Percentiles rank a stretch among this genome's conserved stretches.
phyloP scores from a whole-genome alignment of 2,113 vertebrate genomes.

The Protomyctophum bolini region DNA sequence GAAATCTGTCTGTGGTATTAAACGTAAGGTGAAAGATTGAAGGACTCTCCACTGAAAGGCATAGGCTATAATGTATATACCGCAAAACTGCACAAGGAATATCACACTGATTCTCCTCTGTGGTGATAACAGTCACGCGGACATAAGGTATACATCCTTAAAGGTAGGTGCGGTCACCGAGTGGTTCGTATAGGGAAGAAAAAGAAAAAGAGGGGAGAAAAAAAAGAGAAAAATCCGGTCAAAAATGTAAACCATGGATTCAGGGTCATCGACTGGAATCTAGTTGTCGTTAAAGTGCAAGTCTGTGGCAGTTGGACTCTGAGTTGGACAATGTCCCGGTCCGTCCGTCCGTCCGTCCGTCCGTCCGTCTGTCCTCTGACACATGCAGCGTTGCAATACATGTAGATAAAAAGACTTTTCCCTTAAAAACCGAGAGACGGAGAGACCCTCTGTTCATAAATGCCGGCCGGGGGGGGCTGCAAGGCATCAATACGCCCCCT shows the following conservation, averaged over 20 bases:
- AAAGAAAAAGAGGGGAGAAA: neutral
- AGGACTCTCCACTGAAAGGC: conserved; percentile 72
- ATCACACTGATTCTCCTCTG: conserved; percentile 63
- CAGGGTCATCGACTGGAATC: conserved; percentile 75
- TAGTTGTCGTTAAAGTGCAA: conserved; percentile 84
- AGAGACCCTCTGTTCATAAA: conserved; percentile 42
- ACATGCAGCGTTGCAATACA: conserved; percentile 69
- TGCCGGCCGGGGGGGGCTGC: conserved; percentile 30
- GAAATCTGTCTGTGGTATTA: conserved; percentile 57
- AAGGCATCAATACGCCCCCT: conserved; percentile 55
- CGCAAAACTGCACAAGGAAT: conserved; percentile 77
- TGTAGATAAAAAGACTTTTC: conserved; percentile 54
- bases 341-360: conserved; percentile 36
- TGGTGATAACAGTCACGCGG: conserved; percentile 82
- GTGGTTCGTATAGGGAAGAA: conserved; percentile 66
- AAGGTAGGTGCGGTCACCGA: conserved; percentile 84
- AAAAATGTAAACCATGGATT: conserved; percentile 82
- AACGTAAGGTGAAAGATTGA: conserved; percentile 62
- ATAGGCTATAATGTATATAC: conserved; percentile 66
- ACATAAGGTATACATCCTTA: conserved; percentile 76
- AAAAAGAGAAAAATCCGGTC: conserved; percentile 60
- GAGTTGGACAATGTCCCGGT: conserved; percentile 69
- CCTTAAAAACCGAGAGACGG: conserved; percentile 32
- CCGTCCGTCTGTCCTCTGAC: conserved; percentile 45
- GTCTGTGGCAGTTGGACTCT: conserved; percentile 82